Evolutionary conservation across 2,797 vertebrate genomes (phyloP).

Genomic region (Enteromius trimaculatus): DNA sequence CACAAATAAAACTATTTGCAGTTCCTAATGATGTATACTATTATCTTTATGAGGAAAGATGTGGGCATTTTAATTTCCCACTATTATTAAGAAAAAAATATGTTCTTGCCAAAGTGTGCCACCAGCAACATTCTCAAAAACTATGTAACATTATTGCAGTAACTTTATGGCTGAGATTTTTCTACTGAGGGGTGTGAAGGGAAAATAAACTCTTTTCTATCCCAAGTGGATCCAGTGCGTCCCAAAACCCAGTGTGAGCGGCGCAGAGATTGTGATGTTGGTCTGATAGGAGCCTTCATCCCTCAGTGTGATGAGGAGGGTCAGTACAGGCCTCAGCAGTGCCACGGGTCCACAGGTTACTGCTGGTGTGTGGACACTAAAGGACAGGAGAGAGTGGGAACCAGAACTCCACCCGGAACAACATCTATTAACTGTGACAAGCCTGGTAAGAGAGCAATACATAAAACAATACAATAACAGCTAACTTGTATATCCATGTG

Average conservation of each 20-base stretch:
- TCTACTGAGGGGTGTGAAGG: neutral
- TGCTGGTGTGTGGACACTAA: slow-evolving; percentile 87
- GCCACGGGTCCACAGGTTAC: slow-evolving; percentile 81
- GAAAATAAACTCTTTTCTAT: neutral
- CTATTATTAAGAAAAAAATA: no score
- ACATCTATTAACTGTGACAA: slow-evolving; percentile 70
- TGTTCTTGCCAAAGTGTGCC: no score
- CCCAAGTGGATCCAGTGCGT: slow-evolving; percentile 55
- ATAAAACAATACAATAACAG: no score
- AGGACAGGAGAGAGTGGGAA: slow-evolving; percentile 80
- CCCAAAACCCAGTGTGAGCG: slow-evolving; percentile 75
- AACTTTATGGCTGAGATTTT: no score
- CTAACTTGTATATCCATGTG: no score
- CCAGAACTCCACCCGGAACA: slow-evolving; percentile 75
- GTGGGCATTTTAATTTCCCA: no score
- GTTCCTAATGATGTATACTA: no score
- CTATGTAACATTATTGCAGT: no score
- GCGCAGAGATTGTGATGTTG: slow-evolving; percentile 68
- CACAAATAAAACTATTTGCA: no score
- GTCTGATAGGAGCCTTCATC: slow-evolving; percentile 65
- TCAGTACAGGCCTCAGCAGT: slow-evolving; percentile 80
- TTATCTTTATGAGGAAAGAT: no score
- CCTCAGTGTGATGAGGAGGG: slow-evolving; percentile 80
- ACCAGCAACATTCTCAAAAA: no score
- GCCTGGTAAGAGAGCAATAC: slow-evolving; percentile 70